Evolutionary conservation across 35 echinoderm and acorn worm species (phyloP).

Genomic region (Nesometra sesokonis): DNA sequence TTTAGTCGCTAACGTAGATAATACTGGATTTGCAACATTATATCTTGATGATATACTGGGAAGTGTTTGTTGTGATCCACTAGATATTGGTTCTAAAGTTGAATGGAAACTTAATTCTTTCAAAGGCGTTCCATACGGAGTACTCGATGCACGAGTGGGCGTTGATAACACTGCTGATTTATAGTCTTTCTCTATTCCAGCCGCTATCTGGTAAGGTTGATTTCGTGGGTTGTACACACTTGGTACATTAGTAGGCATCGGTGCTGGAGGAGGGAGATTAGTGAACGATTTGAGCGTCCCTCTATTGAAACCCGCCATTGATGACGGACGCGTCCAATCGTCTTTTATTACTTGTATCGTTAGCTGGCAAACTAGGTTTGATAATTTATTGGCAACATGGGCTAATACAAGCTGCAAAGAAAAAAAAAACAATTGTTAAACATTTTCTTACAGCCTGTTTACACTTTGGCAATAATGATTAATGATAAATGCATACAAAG

Average conservation of each 20-base stretch:
- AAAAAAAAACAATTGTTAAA: constrained; percentile 16
- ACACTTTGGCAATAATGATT: not conserved
- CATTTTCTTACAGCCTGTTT: not conserved
- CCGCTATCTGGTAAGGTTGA: constrained; percentile 1
- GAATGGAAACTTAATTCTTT: constrained; percentile 67
- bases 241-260: constrained; percentile 12
- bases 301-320: constrained; percentile 37
- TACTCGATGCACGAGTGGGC: constrained; percentile 64
- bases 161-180: constrained; percentile 16
- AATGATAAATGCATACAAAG: too few relatives aligned
- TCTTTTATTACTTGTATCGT: constrained; percentile 97
- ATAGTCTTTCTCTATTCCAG: constrained; percentile 13
- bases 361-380: constrained; percentile 70
- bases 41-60: not conserved
- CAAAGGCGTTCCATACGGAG: constrained; percentile 66
- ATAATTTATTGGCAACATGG: constrained; percentile 93
- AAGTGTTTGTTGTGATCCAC: not conserved
- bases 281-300: constrained; percentile 7
- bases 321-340: constrained; percentile 83
- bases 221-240: not conserved
- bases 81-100: not conserved
- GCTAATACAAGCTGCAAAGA: constrained; percentile 82
- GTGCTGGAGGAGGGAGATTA: constrained; percentile 38
- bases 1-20: not conserved
- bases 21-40: not conserved